Conservation (phyloP, 2,113 vertebrate genomes). For the Gracilinanus agilis region DNA sequence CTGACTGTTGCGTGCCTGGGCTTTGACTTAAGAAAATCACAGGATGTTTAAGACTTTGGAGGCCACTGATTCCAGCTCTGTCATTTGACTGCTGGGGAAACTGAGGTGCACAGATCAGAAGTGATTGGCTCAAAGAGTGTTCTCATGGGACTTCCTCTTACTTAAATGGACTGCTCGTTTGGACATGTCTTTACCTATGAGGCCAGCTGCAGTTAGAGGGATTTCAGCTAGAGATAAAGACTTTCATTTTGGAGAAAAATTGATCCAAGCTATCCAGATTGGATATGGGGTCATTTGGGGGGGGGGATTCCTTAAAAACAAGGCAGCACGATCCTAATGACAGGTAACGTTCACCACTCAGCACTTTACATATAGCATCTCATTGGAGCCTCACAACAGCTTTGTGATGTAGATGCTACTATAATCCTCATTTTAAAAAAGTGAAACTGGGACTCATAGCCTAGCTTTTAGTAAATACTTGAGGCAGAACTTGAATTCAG, state of each 20-base stretch:
- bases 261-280: neutral
- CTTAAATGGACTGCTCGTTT: neutral
- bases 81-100: neutral
- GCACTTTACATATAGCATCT: neutral
- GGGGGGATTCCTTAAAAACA: neutral
- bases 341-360: neutral
- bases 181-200: neutral
- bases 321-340: neutral
- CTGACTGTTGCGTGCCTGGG: neutral
- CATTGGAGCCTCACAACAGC: neutral
- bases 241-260: neutral
- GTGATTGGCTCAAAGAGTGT: neutral
- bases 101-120: neutral
- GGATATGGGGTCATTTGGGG: neutral
- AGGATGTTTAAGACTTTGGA: neutral
- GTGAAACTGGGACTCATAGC: neutral
- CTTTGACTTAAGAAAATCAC: neutral
- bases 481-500: neutral
- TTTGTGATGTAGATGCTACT: neutral
- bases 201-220: neutral
- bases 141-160: neutral
- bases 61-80: neutral
- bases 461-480: neutral
- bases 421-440: neutral
- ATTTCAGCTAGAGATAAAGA: neutral